Evolutionary conservation across 2,113 vertebrate genomes (phyloP).

Genomic region (Brachirus orientalis): DNA sequence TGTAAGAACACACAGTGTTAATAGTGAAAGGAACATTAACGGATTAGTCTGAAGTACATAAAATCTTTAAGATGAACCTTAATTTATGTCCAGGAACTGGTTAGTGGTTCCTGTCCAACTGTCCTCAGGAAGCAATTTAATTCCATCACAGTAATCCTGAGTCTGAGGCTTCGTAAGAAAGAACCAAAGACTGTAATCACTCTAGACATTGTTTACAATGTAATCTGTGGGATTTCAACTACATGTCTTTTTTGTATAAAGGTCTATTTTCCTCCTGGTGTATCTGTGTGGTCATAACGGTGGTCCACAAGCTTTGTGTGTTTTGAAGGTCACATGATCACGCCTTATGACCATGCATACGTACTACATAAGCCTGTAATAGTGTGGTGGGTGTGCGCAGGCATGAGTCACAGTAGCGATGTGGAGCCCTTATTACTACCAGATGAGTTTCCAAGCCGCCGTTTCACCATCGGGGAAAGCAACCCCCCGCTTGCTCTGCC

Average conservation of each 20-base stretch:
- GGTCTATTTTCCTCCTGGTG: slow-evolving; percentile 48
- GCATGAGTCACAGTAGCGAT: slow-evolving; percentile 76
- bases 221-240: slow-evolving; percentile 9
- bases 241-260: slow-evolving; percentile 8
- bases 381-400: slow-evolving; percentile 50
- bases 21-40: background rate
- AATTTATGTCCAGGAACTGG: slow-evolving; percentile 8
- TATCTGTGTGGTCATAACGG: slow-evolving; percentile 16
- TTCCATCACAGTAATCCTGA: slow-evolving; percentile 21
- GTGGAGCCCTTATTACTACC: slow-evolving; percentile 77
- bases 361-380: slow-evolving; percentile 67
- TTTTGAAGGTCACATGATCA: slow-evolving; percentile 47
- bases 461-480: slow-evolving; percentile 56
- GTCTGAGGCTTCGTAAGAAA: background rate
- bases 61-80: background rate
- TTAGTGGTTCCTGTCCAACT: slow-evolving; percentile 10
- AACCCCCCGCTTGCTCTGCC: slow-evolving; percentile 1
- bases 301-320: slow-evolving; percentile 30
- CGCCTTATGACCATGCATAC: slow-evolving; percentile 48
- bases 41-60: slow-evolving; percentile 19
- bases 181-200: background rate
- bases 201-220: background rate
- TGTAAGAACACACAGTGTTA: background rate
- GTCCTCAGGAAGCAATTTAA: slow-evolving; percentile 34
- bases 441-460: slow-evolving; percentile 79